Evolutionary conservation across 2,888 invertebrate species (phyloP).

Genomic region (Hirtodrosophila duncani): DNA sequence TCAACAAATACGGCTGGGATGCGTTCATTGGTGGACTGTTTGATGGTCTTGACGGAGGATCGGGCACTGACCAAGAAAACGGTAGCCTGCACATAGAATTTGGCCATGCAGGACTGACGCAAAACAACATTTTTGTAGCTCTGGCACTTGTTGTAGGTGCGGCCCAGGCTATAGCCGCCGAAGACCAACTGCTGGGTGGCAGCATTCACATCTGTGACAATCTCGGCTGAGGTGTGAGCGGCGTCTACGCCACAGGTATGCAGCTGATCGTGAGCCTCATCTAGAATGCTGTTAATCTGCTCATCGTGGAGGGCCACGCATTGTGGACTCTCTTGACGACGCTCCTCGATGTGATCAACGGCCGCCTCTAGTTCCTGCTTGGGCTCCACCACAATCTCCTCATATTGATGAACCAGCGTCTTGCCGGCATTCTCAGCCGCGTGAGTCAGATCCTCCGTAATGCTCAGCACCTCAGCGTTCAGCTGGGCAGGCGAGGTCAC

Average conservation of each 20-base stretch:
- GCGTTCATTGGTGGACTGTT: slow-evolving; percentile 46
- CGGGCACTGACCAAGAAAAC: slow-evolving; percentile 46
- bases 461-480: slow-evolving; percentile 32
- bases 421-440: slow-evolving; percentile 45
- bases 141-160: slow-evolving; percentile 52
- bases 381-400: slow-evolving; percentile 57
- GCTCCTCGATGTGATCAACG: slow-evolving; percentile 49
- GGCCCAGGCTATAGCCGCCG: slow-evolving; percentile 49
- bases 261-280: slow-evolving; percentile 49
- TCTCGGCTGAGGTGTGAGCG: slow-evolving; percentile 58
- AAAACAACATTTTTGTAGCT: slow-evolving; percentile 39
- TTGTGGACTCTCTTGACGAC: slow-evolving; percentile 37
- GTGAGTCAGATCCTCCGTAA: slow-evolving; percentile 43
- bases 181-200: slow-evolving; percentile 63
- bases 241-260: slow-evolving; percentile 53
- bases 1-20: slow-evolving; percentile 59
- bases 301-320: slow-evolving; percentile 60
- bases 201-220: slow-evolving; percentile 52
- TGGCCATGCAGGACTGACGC: slow-evolving; percentile 46
- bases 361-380: slow-evolving; percentile 55
- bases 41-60: slow-evolving; percentile 59
- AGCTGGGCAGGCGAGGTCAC: slow-evolving; percentile 27
- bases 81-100: slow-evolving; percentile 46
- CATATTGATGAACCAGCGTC: slow-evolving; percentile 48
- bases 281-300: slow-evolving; percentile 36